Base-by-base conservation (phyloP, 2,797 vertebrate species). In the Champsocephalus esox region DNA sequence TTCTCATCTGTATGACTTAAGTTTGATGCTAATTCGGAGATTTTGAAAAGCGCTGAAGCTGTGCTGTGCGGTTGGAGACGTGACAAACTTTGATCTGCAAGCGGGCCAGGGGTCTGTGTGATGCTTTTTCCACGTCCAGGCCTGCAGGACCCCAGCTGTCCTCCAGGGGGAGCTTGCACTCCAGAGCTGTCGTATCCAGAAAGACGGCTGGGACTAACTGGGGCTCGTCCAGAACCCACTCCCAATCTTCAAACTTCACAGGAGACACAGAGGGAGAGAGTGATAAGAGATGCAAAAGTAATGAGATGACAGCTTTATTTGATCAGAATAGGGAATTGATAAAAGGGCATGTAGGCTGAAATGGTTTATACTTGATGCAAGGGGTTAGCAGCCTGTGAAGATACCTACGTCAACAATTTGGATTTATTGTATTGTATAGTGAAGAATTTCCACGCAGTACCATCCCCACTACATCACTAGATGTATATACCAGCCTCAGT, bases 61-160 rank as follows among this genome's bases (percentile, higher is more conserved):
- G 48, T 14, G 32, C 16, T 57, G 12, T 57, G 45, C 60, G 5
- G 14, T 44, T 32, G 48, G 4, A 73, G 69, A 68, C 4, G 28
- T 3, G 1, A 56, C 90, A 90, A 80, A 99, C 98, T 95, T 97
- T 97, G 83, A 98, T 93, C 91, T 97, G 95, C 96, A 96, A 98
- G 59, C 92, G 95, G 41, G 92, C 88, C 77, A 95, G 84, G 0
- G 95, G 93, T 66, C 93, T 92, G 66, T 94, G 89, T 19, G 88
- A 83, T n/a, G 80, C 66, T 0, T 80, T 21, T 58, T 89, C 86
- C 75, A 80, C 61, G 55, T 90, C 70, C 44, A 52, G n/a, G 21
- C 64, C 82, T 70, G 90, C 86, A 79, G 89, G 77, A 71, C 70
- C 28, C 28, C 79, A 75, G 9, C 84, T 82, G 59, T 73, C 87